These are phyloP conservation scores for Yponomeuta plumbellus DNA, from an alignment of 2,888 invertebrate species.

Conservation along the genomic window DNA sequence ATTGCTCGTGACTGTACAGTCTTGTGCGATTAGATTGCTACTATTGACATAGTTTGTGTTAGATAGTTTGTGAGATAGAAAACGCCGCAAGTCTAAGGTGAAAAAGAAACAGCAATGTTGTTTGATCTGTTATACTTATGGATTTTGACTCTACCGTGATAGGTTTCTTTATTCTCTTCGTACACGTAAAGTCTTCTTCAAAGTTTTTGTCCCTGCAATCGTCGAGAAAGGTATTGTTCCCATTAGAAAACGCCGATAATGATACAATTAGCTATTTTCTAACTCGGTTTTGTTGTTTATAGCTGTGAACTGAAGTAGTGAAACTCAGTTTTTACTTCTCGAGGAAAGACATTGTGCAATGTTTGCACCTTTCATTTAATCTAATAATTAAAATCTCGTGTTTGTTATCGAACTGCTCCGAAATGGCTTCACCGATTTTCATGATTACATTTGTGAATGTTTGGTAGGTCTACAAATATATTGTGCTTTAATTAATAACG, in stretches of 20 bases:
- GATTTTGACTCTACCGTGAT: not conserved
- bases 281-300: not conserved
- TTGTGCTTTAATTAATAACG: too few species aligned
- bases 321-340: not conserved
- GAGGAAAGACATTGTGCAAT: not conserved
- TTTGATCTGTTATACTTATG: too few species aligned
- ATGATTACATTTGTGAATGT: too few species aligned
- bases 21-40: not conserved
- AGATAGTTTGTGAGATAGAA: too few species aligned
- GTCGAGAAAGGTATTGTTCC: slow-evolving; percentile 36
- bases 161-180: slow-evolving; percentile 17
- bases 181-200: not conserved
- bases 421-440: too few species aligned
- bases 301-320: not conserved
- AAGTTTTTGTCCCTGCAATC: slow-evolving; percentile 2
- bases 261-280: slow-evolving; percentile 1
- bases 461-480: too few species aligned
- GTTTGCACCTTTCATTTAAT: not conserved
- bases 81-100: too few species aligned
- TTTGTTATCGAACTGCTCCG: too few species aligned
- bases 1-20: too few species aligned
- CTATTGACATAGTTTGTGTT: not conserved
- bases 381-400: not conserved
- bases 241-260: slow-evolving; percentile 21
- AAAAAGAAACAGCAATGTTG: not conserved